These are phyloP conservation scores for Agonopterix heracliana DNA, from an alignment of 2,888 invertebrate genomes.

Conservation along the genomic window DNA sequence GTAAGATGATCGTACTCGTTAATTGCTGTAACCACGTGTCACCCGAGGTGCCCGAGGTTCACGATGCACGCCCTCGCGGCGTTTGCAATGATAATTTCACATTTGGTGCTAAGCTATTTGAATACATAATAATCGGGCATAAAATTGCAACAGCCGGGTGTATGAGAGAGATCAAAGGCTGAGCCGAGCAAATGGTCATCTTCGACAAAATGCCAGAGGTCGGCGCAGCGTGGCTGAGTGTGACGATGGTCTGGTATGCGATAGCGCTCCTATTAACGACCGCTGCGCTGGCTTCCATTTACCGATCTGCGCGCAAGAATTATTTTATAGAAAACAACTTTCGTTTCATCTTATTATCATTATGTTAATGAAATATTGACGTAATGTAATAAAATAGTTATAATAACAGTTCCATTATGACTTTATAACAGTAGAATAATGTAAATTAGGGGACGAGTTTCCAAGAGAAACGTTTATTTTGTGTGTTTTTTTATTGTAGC, in stretches of 20 bases:
- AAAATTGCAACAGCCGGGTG: conserved; percentile 53
- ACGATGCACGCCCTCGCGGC: conserved; percentile 26
- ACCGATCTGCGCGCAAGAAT: conserved; percentile 13
- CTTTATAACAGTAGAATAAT: not conserved
- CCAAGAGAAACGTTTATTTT: too few relatives aligned
- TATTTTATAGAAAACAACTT: conserved; percentile 9
- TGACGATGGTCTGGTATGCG: conserved; percentile 46
- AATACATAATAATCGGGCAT: conserved; percentile 52
- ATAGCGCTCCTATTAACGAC: conserved; percentile 33
- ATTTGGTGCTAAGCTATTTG: conserved; percentile 42
- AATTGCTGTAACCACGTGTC: conserved; percentile 41
- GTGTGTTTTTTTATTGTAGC: too few relatives aligned
- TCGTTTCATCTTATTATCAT: conserved; percentile 9
- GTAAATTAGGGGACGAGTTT: too few relatives aligned
- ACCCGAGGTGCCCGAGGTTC: conserved; percentile 23
- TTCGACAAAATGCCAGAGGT: conserved; percentile 61
- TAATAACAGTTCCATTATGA: not conserved
- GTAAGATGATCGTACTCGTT: conserved; percentile 14
- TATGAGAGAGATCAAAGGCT: conserved; percentile 56
- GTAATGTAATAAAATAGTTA: not conserved
- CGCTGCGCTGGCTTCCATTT: conserved; percentile 14
- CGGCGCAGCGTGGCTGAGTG: conserved; percentile 22
- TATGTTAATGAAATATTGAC: not conserved
- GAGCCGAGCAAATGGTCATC: conserved; percentile 55
- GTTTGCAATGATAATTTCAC: conserved; percentile 44